phyloP scores from a whole-genome alignment of 2,797 vertebrate species.

The Hephaestus fuliginosus region DNA sequence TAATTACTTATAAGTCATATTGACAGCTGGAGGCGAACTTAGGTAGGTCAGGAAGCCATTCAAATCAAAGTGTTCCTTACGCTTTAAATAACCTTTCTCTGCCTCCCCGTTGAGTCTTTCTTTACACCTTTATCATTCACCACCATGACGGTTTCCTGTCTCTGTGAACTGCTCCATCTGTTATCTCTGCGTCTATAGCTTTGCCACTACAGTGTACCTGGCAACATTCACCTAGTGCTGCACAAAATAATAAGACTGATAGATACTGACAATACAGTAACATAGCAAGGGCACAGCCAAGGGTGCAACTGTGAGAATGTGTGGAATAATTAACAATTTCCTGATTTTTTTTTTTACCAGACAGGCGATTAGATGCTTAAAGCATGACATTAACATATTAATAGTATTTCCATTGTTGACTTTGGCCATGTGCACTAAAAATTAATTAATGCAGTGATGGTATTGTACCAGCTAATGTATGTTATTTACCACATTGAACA shows the following conservation, averaged over 20 bases:
- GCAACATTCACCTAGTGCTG: slow-evolving; percentile 58
- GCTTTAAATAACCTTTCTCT: slow-evolving; percentile 74
- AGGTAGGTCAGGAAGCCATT: slow-evolving; percentile 49
- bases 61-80: slow-evolving; percentile 48
- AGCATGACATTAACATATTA: not conserved
- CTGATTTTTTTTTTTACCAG: not conserved
- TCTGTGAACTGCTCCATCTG: slow-evolving; percentile 81
- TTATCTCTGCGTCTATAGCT: slow-evolving; percentile 64
- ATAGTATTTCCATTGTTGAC: slow-evolving; percentile 4
- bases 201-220: slow-evolving; percentile 60
- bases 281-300: slow-evolving; percentile 14
- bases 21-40: slow-evolving; percentile 57
- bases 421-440: slow-evolving; percentile 5
- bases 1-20: slow-evolving; percentile 58
- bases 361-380: not conserved
- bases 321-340: not conserved
- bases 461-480: slow-evolving; percentile 15
- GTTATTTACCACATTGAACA: slow-evolving; percentile 24
- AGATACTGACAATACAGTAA: slow-evolving; percentile 21
- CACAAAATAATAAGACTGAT: slow-evolving; percentile 41
- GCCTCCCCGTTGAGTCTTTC: slow-evolving; percentile 68
- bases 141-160: slow-evolving; percentile 66
- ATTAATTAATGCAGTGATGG: not conserved
- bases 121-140: slow-evolving; percentile 75
- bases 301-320: slow-evolving; percentile 6